Evolutionary conservation across 64 coral and sea anemone genomes (phyloP).

Genomic region (Stylophora pistillata): DNA sequence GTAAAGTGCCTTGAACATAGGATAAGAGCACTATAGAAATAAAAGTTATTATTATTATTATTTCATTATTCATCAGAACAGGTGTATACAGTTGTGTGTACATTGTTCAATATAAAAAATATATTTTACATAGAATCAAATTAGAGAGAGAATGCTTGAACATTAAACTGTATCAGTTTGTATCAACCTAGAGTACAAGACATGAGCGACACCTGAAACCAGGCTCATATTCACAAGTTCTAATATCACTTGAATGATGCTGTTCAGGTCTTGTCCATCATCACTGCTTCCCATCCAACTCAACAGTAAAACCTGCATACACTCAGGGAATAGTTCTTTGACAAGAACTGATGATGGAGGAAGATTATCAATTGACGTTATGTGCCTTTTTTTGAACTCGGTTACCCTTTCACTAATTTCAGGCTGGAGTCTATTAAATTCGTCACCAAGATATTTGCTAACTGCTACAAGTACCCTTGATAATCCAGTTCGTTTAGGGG

Average conservation of each 20-base stretch:
- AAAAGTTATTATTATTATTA: too few species aligned
- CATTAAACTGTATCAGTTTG: constrained; percentile 73
- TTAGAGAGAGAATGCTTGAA: not conserved
- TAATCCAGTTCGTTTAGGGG: not conserved
- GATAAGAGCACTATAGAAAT: too few species aligned
- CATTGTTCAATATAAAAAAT: not conserved
- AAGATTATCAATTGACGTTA: constrained; percentile 79
- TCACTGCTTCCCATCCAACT: constrained; percentile 63
- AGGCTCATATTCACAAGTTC: constrained; percentile 90
- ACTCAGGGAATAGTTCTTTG: constrained; percentile 73
- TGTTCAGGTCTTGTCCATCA: constrained; percentile 13
- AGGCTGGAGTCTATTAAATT: constrained; percentile 64
- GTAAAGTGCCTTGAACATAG: too few species aligned
- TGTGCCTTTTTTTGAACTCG: constrained; percentile 86
- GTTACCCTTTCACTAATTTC: constrained; percentile 61
- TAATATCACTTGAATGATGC: constrained; percentile 83
- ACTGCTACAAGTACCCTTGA: constrained; percentile 43
- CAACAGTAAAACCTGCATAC: constrained; percentile 74
- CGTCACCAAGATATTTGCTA: constrained; percentile 67
- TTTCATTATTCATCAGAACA: too few species aligned
- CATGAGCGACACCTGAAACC: constrained; percentile 94
- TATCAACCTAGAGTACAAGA: constrained; percentile 87
- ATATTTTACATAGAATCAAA: too few species aligned
- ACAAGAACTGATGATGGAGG: constrained; percentile 68
- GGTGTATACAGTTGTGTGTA: not conserved